Evolutionary conservation across 2,113 vertebrate genomes (phyloP).

Genomic region (Tenrec ecaudatus): DNA sequence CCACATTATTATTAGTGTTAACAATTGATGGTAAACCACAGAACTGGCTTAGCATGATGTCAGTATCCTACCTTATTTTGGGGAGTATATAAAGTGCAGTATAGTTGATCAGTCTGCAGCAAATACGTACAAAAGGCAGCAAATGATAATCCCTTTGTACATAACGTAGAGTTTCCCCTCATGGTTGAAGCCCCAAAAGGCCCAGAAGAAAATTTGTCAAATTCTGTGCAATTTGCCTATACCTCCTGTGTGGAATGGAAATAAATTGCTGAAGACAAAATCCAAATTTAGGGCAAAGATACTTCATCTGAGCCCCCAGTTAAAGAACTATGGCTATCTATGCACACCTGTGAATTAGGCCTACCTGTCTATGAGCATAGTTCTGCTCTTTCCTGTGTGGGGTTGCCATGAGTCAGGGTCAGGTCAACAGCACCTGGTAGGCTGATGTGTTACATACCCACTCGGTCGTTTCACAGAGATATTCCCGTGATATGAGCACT

Average conservation of each 20-base stretch:
- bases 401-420: not conserved
- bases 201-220: not conserved
- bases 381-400: not conserved
- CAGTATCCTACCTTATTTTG: not conserved
- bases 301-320: not conserved
- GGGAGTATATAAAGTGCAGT: not conserved
- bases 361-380: not conserved
- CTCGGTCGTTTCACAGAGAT: not conserved
- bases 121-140: conserved; percentile 9
- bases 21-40: not conserved
- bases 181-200: not conserved
- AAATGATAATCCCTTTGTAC: not conserved
- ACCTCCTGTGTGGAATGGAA: not conserved
- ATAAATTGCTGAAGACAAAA: not conserved
- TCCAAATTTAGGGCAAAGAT: not conserved
- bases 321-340: not conserved
- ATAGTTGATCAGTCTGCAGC: not conserved
- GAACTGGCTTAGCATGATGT: not conserved
- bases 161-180: not conserved
- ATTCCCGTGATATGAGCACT: conserved; percentile 21
- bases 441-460: not conserved
- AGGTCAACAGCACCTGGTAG: not conserved
- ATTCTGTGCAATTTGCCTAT: not conserved
- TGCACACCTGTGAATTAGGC: not conserved
- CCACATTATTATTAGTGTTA: too few relatives aligned